Percentiles rank a stretch among this genome's conserved stretches.
phyloP scores from a whole-genome alignment of 1,140 invertebrate genomes.

The Archivesica marissinica region DNA sequence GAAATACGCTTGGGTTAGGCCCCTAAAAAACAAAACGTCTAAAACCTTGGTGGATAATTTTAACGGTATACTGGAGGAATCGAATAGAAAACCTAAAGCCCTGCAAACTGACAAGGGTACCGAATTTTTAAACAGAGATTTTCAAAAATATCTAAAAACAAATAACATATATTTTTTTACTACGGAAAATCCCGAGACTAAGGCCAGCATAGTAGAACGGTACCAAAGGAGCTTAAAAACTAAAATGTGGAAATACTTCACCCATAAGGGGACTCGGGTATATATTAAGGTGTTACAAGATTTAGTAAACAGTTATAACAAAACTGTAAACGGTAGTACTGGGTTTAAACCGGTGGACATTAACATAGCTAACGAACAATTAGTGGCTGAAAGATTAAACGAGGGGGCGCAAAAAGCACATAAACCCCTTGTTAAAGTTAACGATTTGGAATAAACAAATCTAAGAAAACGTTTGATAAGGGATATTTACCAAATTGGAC shows the following conservation, averaged over 20 bases:
- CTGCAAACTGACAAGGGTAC: slow-evolving; percentile 22
- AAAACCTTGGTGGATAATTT: not conserved
- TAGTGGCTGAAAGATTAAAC: slow-evolving; percentile 22
- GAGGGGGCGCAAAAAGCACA: not conserved
- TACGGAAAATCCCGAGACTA: slow-evolving; percentile 26
- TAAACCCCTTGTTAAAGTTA: not conserved
- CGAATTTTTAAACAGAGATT: slow-evolving; percentile 11
- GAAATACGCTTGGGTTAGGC: not conserved
- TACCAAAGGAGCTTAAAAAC: slow-evolving; percentile 43
- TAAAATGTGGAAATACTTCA: slow-evolving; percentile 53
- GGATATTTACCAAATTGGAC: slow-evolving; percentile 56
- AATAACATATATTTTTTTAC: not conserved
- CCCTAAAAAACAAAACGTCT: not conserved
- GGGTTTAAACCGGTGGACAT: not conserved
- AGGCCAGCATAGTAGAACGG: slow-evolving; percentile 48
- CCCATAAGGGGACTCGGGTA: not conserved
- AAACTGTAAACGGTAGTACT: not conserved
- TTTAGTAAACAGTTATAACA: not conserved
- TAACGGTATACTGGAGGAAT: not conserved
- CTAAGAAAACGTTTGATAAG: slow-evolving; percentile 54
- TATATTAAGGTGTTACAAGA: slow-evolving; percentile 25
- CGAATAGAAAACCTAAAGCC: not conserved
- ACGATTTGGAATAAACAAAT: slow-evolving; percentile 48
- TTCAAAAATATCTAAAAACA: not conserved
- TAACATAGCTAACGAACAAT: not conserved